Evolutionary conservation across 2,113 vertebrate genomes (phyloP).

Genomic region (Dipodomys merriami): DNA sequence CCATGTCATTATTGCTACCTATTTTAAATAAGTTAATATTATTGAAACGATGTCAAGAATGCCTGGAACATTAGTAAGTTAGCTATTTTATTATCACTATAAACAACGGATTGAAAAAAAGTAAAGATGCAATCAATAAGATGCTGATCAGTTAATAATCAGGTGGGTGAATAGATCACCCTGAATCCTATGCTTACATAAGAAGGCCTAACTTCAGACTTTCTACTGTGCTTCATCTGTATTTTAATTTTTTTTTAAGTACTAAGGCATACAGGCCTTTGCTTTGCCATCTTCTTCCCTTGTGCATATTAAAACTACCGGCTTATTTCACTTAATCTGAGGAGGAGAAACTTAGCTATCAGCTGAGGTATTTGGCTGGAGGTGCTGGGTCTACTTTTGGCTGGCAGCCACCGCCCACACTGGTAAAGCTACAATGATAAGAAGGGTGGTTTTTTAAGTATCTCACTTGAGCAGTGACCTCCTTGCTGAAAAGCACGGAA

Average conservation of each 20-base stretch:
- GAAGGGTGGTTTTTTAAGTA: constrained; percentile 82
- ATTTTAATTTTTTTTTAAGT: neutral
- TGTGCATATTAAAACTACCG: neutral
- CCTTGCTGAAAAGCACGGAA: constrained; percentile 84
- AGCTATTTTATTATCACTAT: neutral
- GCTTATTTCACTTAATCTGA: constrained; percentile 15
- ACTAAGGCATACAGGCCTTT: neutral
- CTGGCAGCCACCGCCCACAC: constrained; percentile 72
- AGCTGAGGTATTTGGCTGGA: constrained; percentile 20
- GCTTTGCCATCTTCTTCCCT: neutral
- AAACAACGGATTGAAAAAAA: neutral
- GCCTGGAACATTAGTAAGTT: neutral
- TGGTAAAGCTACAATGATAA: constrained; percentile 78
- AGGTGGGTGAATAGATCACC: neutral
- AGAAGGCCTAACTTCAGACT: neutral
- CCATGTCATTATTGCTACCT: neutral
- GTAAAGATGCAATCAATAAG: neutral
- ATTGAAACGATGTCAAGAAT: neutral
- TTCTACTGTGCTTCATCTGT: neutral
- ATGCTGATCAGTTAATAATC: neutral
- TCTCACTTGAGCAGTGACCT: constrained; percentile 79
- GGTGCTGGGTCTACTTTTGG: constrained; percentile 67
- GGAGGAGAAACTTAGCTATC: constrained; percentile 52
- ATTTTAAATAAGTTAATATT: neutral
- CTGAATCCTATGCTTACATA: neutral